A percentile compares a stretch with the other conserved stretches of the same genome.
Conservation (phyloP, 2,888 invertebrate genomes). For the Marronus borbonicus region DNA sequence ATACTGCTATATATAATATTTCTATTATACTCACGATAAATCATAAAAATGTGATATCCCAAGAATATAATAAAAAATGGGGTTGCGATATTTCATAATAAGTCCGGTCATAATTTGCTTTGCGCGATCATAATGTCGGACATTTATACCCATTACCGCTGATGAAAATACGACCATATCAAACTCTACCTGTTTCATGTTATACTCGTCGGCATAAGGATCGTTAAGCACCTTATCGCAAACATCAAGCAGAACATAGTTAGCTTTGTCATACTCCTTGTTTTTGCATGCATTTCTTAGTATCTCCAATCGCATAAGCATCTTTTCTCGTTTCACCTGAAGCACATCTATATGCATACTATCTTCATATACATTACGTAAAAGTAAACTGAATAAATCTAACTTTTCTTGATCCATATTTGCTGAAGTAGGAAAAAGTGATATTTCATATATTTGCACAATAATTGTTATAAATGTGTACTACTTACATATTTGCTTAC, state of each 20-base stretch:
- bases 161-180: constrained; percentile 38
- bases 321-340: constrained; percentile 29
- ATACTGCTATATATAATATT: not conserved
- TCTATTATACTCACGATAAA: constrained; percentile 27
- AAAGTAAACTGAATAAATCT: constrained; percentile 34
- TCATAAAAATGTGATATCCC: constrained; percentile 38
- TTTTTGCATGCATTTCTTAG: constrained; percentile 20
- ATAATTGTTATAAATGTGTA: not conserved
- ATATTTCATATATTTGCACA: not conserved
- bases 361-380: constrained; percentile 29
- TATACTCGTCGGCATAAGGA: constrained; percentile 32
- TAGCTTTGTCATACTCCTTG: constrained; percentile 38
- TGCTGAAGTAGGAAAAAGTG: not conserved
- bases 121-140: constrained; percentile 20
- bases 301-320: constrained; percentile 20
- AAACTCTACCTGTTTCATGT: constrained; percentile 24
- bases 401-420: constrained; percentile 39
- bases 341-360: constrained; percentile 27
- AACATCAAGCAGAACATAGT: constrained; percentile 28
- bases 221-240: constrained; percentile 35
- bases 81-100: constrained; percentile 39
- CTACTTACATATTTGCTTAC: constrained; percentile 7
- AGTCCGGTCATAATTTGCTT: constrained; percentile 33
- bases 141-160: constrained; percentile 26
- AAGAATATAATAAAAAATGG: constrained; percentile 34